These are phyloP conservation scores for Meles meles DNA, from an alignment of 2,113 vertebrate genomes.

Conservation along the genomic window DNA sequence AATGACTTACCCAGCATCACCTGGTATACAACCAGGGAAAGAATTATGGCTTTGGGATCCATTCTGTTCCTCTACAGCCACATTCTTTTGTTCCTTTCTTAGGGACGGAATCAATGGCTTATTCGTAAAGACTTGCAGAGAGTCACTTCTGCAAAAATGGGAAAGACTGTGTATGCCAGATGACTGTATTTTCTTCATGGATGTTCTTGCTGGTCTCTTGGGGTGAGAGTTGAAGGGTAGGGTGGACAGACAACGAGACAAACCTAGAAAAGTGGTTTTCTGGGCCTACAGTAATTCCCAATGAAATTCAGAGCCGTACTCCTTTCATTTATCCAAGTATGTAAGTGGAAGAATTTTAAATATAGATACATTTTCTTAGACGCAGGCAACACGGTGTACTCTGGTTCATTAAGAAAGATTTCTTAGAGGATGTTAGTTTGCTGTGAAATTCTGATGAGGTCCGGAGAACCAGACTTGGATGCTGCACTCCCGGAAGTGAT, in stretches of 20 bases:
- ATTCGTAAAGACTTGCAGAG: not conserved
- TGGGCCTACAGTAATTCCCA: not conserved
- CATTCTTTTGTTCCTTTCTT: not conserved
- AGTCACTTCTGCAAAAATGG: not conserved
- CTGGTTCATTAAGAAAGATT: not conserved
- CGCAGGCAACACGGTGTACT: not conserved
- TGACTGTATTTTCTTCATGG: not conserved
- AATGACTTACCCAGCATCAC: not conserved
- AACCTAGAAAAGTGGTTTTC: not conserved
- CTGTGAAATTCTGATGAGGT: not conserved
- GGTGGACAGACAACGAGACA: not conserved
- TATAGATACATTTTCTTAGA: not conserved
- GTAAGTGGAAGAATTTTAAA: not conserved
- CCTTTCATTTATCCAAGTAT: not conserved
- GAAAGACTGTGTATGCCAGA: not conserved
- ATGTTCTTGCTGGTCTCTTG: not conserved
- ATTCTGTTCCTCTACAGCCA: not conserved
- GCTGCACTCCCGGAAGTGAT: not conserved
- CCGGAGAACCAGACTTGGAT: not conserved
- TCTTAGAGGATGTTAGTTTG: not conserved
- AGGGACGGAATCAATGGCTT: not conserved
- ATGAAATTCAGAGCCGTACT: not conserved
- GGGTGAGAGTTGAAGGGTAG: not conserved
- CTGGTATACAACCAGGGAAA: not conserved
- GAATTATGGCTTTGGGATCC: not conserved